A percentile compares a stretch with the other conserved stretches of the same genome.
Evolutionary conservation across 2,888 invertebrate genomes (phyloP).

Genomic region (Smittia sp.): DNA sequence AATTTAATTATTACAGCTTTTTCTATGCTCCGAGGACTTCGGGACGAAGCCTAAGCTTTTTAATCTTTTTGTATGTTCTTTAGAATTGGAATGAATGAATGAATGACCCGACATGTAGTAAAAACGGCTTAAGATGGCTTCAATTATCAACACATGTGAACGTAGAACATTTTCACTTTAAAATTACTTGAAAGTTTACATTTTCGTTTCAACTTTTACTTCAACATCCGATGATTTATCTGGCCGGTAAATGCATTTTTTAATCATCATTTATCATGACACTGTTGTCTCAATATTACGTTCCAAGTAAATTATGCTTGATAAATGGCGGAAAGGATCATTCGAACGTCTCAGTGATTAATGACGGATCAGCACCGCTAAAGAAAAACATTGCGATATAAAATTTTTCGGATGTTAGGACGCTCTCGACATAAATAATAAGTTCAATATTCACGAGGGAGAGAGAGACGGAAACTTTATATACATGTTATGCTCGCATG

Average conservation of each 20-base stretch:
- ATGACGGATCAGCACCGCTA: constrained; percentile 7
- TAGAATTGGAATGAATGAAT: no score
- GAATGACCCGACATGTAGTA: no score
- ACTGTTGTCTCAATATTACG: not conserved
- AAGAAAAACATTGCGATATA: not conserved
- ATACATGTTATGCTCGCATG: no score
- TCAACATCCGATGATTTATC: not conserved
- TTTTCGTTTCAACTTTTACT: no score
- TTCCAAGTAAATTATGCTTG: constrained; percentile 2
- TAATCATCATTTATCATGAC: constrained; percentile 12
- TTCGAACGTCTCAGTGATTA: constrained; percentile 24
- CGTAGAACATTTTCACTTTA: no score
- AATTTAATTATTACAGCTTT: not conserved
- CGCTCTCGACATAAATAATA: not conserved
- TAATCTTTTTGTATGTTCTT: no score
- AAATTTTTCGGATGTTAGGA: not conserved
- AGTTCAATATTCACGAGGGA: constrained; percentile 6
- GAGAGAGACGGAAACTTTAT: no score
- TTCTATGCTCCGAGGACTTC: not conserved
- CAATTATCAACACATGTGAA: no score
- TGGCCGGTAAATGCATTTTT: not conserved
- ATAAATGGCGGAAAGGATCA: constrained; percentile 37
- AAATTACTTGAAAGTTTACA: no score
- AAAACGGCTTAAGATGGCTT: no score
- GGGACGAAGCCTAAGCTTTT: no score